Percentiles rank a stretch among this genome's conserved stretches.
phyloP scores from a whole-genome alignment of 2,888 invertebrate species.

The Caenorhabditis sp. region DNA sequence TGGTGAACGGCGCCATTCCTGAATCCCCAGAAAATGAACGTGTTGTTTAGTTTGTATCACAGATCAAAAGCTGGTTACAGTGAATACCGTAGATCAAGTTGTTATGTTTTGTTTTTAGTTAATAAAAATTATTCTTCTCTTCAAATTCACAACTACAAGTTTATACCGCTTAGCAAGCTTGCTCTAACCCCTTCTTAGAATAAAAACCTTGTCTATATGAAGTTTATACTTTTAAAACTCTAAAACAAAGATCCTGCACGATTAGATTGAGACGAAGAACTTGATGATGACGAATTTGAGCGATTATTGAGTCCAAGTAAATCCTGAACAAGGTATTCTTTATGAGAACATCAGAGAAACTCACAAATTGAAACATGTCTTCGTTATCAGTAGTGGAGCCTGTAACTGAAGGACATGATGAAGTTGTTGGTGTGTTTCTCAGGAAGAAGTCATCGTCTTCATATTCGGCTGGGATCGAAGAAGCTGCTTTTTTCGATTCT shows the following conservation, averaged over 20 bases:
- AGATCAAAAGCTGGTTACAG: not conserved
- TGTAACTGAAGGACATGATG: constrained; percentile 28
- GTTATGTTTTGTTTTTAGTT: not conserved
- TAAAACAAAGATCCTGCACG: constrained; percentile 36
- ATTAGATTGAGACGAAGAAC: constrained; percentile 38
- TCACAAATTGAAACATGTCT: constrained; percentile 44
- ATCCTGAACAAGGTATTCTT: constrained; percentile 49
- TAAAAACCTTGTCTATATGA: too few relatives aligned
- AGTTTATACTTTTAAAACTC: not conserved
- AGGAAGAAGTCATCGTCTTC: constrained; percentile 40
- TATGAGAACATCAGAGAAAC: not conserved
- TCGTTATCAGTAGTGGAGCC: constrained; percentile 26
- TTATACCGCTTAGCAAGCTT: too few relatives aligned
- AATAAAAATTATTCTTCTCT: not conserved
- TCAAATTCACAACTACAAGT: not conserved
- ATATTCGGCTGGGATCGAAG: not conserved
- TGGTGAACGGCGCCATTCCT: constrained; percentile 66
- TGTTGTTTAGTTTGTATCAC: constrained; percentile 24
- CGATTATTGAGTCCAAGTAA: constrained; percentile 42
- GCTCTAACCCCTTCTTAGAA: too few relatives aligned
- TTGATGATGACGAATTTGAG: constrained; percentile 30
- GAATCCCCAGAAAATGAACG: constrained; percentile 71
- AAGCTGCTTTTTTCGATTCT: not conserved
- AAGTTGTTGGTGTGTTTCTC: constrained; percentile 24
- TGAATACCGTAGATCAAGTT: too few relatives aligned